These are phyloP conservation scores for Cecropterus lyciades DNA, from an alignment of 1,140 invertebrate species.

Conservation along the genomic window DNA sequence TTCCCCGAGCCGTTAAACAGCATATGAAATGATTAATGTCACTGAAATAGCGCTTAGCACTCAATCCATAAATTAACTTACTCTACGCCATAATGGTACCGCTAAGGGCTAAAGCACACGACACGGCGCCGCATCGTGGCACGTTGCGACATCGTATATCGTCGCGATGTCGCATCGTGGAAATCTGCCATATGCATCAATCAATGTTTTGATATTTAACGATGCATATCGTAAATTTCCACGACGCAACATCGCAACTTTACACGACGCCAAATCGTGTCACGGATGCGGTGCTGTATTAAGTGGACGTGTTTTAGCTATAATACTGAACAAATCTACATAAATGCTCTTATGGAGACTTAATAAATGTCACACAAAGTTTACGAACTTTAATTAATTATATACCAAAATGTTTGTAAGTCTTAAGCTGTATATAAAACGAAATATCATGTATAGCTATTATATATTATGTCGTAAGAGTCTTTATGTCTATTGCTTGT, in stretches of 20 bases:
- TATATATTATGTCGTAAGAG: slow-evolving; percentile 42
- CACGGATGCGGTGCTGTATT: no score
- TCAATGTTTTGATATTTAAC: no score
- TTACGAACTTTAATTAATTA: slow-evolving; percentile 36
- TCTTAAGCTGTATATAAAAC: slow-evolving; percentile 64
- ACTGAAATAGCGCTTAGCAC: slow-evolving; percentile 47
- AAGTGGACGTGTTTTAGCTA: not conserved
- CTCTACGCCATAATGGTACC: slow-evolving; percentile 7
- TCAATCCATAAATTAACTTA: slow-evolving; percentile 37
- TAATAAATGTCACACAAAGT: slow-evolving; percentile 6
- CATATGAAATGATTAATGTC: slow-evolving; percentile 34
- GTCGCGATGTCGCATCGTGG: no score
- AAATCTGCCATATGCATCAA: no score
- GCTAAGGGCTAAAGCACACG: slow-evolving; percentile 5
- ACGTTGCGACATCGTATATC: no score
- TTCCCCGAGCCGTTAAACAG: slow-evolving; percentile 35
- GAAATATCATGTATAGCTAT: slow-evolving; percentile 44
- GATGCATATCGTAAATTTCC: no score
- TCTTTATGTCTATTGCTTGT: slow-evolving; percentile 52
- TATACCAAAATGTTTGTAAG: slow-evolving; percentile 48
- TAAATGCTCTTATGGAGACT: slow-evolving; percentile 22
- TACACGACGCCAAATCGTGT: no score
- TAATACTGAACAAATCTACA: slow-evolving; percentile 22
- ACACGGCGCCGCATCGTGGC: no score
- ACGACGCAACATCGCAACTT: no score